Percentiles rank a stretch among this genome's conserved stretches.
Conservation (phyloP, 53 echinoderm and acorn worm genomes). For the Holothuria leucospilota region DNA sequence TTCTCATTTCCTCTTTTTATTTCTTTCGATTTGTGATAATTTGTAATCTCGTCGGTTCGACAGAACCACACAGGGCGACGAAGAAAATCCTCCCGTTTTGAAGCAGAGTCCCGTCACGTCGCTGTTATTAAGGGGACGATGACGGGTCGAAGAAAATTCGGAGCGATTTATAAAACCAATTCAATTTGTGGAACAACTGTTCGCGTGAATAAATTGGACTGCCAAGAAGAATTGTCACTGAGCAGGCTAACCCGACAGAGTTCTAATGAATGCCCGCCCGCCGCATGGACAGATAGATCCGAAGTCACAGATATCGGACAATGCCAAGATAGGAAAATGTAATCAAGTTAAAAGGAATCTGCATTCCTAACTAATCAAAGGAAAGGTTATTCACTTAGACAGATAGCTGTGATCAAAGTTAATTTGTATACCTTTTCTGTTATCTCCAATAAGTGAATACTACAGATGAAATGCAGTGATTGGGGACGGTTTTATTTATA, state of each 20-base stretch:
- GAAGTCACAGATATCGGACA: conserved; percentile 12
- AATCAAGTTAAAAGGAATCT: conserved; percentile 14
- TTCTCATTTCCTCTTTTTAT: neutral
- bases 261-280: too few species aligned
- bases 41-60: conserved; percentile 19
- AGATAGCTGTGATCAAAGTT: too few species aligned
- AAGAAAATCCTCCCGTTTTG: too few species aligned
- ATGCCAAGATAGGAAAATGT: neutral
- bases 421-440: too few species aligned
- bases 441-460: too few species aligned
- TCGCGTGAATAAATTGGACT: conserved; percentile 28
- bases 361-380: too few species aligned
- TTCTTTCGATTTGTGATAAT: neutral
- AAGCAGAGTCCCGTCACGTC: too few species aligned
- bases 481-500: too few species aligned
- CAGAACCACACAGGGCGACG: conserved; percentile 37
- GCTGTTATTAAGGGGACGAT: conserved; percentile 5
- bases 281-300: too few species aligned
- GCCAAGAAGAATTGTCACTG: conserved; percentile 16
- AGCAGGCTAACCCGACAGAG: neutral
- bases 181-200: conserved; percentile 44
- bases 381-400: too few species aligned
- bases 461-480: too few species aligned
- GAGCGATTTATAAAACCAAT: conserved; percentile 32
- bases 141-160: conserved; percentile 29